These are phyloP conservation scores for Anabacerthia variegaticeps DNA, from an alignment of 2,797 vertebrate species.

Conservation along the genomic window DNA sequence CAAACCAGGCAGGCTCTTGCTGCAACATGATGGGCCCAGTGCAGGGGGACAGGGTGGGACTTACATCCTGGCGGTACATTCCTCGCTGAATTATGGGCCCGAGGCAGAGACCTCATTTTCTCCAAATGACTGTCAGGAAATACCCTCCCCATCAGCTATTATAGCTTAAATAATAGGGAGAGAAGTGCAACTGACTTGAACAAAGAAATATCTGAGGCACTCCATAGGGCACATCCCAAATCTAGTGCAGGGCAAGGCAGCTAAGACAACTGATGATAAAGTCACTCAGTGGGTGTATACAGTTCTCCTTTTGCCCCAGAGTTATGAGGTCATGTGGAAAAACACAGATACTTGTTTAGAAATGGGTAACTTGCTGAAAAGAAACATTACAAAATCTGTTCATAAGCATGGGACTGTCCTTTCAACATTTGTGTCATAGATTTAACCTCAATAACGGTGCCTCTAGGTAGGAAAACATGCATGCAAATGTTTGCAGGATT, in stretches of 20 bases:
- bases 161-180: slow-evolving; percentile 57
- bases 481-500: slow-evolving; percentile 22
- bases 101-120: slow-evolving; percentile 40
- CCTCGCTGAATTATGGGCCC: neutral
- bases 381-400: neutral
- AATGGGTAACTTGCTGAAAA: neutral
- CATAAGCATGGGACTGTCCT: neutral
- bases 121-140: slow-evolving; percentile 59
- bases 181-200: slow-evolving; percentile 5
- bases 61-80: slow-evolving; percentile 4
- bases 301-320: neutral
- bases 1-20: neutral
- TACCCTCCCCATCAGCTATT: slow-evolving; percentile 60
- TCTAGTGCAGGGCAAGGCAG: slow-evolving; percentile 21
- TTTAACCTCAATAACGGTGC: neutral
- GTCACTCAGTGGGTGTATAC: neutral
- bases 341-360: slow-evolving; percentile 8
- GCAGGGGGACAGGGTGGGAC: neutral
- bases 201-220: neutral
- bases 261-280: neutral
- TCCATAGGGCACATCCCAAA: slow-evolving; percentile 32
- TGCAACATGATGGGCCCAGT: neutral
- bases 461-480: neutral
- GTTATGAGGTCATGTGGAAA: slow-evolving; percentile 21
- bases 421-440: neutral